Percentiles rank a stretch among this genome's conserved stretches.
Evolutionary conservation across 2,888 invertebrate species (phyloP).

Genomic region (Athalia circularis): DNA sequence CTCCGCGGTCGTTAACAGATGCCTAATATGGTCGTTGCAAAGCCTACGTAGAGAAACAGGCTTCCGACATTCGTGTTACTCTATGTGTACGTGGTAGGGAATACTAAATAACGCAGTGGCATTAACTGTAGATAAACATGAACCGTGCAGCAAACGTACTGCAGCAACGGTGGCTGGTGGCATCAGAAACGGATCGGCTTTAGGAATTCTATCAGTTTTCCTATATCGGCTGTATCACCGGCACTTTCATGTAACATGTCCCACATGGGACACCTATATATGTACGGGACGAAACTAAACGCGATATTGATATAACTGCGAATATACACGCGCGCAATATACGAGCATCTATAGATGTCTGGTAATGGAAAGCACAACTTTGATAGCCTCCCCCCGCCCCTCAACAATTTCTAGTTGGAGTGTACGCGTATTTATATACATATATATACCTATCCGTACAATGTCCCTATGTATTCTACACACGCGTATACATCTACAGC

Average conservation of each 20-base stretch:
- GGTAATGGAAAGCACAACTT: constrained; percentile 39
- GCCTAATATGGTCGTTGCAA: background rate
- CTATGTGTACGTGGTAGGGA: background rate
- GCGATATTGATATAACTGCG: constrained; percentile 29
- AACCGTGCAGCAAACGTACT: too few species aligned
- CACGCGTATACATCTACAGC: too few species aligned
- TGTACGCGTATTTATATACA: background rate
- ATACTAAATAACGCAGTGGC: too few species aligned
- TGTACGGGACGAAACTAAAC: constrained; percentile 19
- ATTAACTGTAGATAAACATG: too few species aligned
- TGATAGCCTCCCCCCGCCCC: constrained; percentile 11
- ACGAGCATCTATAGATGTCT: constrained; percentile 8
- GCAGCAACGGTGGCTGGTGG: too few species aligned
- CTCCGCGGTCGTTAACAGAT: constrained; percentile 36
- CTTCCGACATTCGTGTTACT: constrained; percentile 4
- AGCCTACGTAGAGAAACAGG: constrained; percentile 20
- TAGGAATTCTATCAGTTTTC: too few species aligned
- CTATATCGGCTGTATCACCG: too few species aligned
- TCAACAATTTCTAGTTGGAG: background rate
- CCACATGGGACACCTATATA: background rate
- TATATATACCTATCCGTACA: background rate
- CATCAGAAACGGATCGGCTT: too few species aligned
- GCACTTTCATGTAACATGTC: background rate
- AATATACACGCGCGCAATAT: background rate
- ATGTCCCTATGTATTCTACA: background rate